phyloP scores from a whole-genome alignment of 2,797 vertebrate species.

The Eptatretus atami region DNA sequence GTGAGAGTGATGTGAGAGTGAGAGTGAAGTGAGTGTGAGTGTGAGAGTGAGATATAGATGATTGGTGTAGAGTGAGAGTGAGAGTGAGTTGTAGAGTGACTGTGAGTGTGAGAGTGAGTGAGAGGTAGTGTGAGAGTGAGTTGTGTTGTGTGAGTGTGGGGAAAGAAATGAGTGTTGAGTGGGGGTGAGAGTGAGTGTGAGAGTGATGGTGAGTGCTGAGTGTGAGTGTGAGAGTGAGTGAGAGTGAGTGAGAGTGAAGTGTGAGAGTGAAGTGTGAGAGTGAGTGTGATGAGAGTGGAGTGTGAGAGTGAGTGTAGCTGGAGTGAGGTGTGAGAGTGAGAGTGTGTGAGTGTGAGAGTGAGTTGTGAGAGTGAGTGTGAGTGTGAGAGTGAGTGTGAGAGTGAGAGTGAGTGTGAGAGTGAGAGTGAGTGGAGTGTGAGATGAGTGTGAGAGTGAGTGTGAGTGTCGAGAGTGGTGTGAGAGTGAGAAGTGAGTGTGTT shows the following conservation, averaged over 20 bases:
- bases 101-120: neutral
- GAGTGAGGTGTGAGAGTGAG: neutral
- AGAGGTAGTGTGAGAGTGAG: neutral
- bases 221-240: neutral
- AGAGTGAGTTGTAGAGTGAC: neutral
- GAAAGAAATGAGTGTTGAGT: neutral
- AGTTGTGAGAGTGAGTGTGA: neutral
- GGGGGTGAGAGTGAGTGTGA: neutral
- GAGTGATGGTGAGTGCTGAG: neutral
- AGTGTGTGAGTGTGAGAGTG: neutral
- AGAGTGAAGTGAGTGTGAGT: neutral
- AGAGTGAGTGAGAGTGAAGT: neutral
- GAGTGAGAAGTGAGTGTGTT: neutral
- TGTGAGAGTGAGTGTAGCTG: neutral
- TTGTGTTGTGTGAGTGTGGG: neutral
- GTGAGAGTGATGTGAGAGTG: neutral
- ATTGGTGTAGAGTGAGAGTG: neutral
- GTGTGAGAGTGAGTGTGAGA: neutral
- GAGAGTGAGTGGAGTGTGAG: neutral
- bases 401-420: neutral
- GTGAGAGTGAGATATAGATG: neutral
- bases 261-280: neutral
- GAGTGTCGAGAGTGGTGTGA: neutral
- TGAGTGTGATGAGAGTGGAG: neutral
- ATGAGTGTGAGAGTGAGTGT: neutral